Conservation (phyloP, 1,140 invertebrate genomes). For the Archegozetes longisetosus region DNA sequence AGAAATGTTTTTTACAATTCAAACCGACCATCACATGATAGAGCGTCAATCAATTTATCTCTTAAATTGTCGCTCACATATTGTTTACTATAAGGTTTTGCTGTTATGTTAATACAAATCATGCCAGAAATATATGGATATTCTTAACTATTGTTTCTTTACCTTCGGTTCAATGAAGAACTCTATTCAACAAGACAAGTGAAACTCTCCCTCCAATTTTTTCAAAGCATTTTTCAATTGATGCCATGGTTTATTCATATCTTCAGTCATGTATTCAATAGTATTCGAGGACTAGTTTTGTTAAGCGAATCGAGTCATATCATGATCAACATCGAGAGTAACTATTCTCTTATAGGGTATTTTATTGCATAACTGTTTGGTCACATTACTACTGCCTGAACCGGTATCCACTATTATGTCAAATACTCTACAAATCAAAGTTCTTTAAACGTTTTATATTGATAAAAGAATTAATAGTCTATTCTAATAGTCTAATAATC, state of each 20-base stretch:
- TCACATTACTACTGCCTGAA: conserved; percentile 4
- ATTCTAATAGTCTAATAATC: no score
- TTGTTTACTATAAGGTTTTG: neutral
- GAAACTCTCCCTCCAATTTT: conserved; percentile 4
- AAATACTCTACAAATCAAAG: no score
- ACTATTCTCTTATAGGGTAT: neutral
- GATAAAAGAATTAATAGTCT: no score
- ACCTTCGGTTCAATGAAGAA: conserved; percentile 3
- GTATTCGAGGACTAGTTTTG: neutral
- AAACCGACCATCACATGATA: neutral
- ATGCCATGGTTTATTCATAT: conserved; percentile 4
- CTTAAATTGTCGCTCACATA: neutral
- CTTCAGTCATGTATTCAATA: neutral
- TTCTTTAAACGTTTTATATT: no score
- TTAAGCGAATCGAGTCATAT: neutral
- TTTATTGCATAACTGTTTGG: neutral
- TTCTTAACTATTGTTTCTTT: neutral
- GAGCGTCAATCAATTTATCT: neutral
- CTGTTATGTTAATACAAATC: conserved; percentile 1
- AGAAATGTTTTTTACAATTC: no score
- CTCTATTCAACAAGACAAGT: conserved; percentile 4
- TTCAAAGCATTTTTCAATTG: neutral
- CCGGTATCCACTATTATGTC: conserved; percentile 5
- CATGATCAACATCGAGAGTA: conserved; percentile 1
- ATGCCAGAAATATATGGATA: neutral